Conservation (phyloP, 2,888 invertebrate genomes). For the Sarcophaga caerulescens region DNA sequence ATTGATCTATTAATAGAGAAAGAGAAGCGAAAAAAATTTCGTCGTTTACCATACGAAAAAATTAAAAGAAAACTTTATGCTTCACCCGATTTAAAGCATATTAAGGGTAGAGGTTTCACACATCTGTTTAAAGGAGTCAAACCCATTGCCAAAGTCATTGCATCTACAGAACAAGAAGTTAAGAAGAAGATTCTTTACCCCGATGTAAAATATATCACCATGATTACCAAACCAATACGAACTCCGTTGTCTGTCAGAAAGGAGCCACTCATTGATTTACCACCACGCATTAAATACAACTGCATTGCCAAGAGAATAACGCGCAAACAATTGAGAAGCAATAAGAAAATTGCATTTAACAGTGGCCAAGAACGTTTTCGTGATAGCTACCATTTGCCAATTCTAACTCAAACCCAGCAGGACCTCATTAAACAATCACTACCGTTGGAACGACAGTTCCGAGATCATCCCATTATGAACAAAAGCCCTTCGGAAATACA, state of each 20-base stretch:
- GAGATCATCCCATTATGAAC: slow-evolving; percentile 71
- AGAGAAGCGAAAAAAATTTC: slow-evolving; percentile 75
- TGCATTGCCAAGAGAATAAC: slow-evolving; percentile 73
- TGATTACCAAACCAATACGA: slow-evolving; percentile 73
- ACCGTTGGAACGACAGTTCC: slow-evolving; percentile 72
- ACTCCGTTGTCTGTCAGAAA: slow-evolving; percentile 65
- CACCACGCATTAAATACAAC: slow-evolving; percentile 71
- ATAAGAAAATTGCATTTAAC: slow-evolving; percentile 78
- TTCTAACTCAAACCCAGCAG: slow-evolving; percentile 71
- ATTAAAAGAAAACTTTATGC: slow-evolving; percentile 67
- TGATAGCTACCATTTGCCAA: slow-evolving; percentile 70
- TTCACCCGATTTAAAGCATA: slow-evolving; percentile 75
- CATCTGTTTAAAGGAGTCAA: slow-evolving; percentile 71
- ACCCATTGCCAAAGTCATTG: neutral
- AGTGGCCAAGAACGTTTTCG: slow-evolving; percentile 77
- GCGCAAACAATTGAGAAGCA: slow-evolving; percentile 75
- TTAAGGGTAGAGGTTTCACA: slow-evolving; percentile 73
- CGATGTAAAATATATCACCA: slow-evolving; percentile 75
- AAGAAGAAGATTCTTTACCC: slow-evolving; percentile 71
- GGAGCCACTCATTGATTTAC: slow-evolving; percentile 38
- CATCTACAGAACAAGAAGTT: slow-evolving; percentile 38
- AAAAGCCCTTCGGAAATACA: slow-evolving; percentile 62
- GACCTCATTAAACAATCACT: slow-evolving; percentile 70
- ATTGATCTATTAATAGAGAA: slow-evolving; percentile 73
- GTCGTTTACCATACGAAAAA: slow-evolving; percentile 71